Percentiles rank a stretch among this genome's conserved stretches.
phyloP scores from a whole-genome alignment of 2,113 vertebrate genomes.

The Trematocara marginatum region DNA sequence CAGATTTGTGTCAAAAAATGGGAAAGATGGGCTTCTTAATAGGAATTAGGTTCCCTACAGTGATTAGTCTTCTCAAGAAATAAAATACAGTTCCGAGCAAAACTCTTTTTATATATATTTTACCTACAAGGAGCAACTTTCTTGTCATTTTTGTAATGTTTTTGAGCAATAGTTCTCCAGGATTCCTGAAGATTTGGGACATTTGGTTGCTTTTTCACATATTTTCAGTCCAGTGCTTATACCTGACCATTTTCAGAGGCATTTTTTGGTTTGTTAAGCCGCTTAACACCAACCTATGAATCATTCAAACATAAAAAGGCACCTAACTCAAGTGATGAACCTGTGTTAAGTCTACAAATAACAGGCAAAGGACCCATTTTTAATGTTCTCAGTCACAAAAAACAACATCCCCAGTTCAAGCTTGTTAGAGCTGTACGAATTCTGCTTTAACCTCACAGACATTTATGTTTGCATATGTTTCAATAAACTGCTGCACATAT shows the following conservation, averaged over 20 bases:
- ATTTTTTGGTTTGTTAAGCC: background rate
- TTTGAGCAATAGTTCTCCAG: background rate
- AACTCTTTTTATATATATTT: background rate
- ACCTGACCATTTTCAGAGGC: background rate
- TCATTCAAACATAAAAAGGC: background rate
- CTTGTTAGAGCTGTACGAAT: background rate
- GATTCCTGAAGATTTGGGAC: background rate
- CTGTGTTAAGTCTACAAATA: background rate
- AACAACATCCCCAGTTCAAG: background rate
- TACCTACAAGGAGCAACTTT: background rate
- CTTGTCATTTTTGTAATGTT: rapidly evolving
- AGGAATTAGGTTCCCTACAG: background rate
- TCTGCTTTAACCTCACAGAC: background rate
- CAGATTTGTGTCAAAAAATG: background rate
- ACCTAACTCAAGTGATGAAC: background rate
- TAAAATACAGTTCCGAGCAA: rapidly evolving
- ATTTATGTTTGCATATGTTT: background rate
- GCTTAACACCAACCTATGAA: background rate
- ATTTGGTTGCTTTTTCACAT: background rate
- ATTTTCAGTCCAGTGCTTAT: background rate
- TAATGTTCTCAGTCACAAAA: background rate
- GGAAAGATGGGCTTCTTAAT: background rate
- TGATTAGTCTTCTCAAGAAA: background rate
- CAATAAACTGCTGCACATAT: rapidly evolving
- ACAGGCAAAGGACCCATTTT: background rate